Evolutionary conservation across 1,140 invertebrate genomes (phyloP).

Genomic region (Drosophila willistoni): DNA sequence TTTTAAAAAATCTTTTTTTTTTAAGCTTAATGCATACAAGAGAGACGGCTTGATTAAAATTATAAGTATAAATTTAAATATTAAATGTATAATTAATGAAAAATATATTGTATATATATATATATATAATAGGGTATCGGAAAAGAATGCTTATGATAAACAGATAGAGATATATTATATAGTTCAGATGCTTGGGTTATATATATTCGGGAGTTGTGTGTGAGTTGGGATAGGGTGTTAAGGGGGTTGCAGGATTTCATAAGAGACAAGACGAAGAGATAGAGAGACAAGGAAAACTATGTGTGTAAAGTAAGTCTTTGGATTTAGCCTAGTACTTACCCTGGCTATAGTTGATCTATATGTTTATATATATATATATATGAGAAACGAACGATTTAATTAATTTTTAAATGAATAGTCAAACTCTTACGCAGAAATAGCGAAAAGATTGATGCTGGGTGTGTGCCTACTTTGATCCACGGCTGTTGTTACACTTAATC

Average conservation of each 20-base stretch:
- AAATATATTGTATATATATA: conserved; percentile 17
- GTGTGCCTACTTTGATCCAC: conserved; percentile 28
- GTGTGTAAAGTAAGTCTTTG: conserved; percentile 9
- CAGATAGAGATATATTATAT: conserved; percentile 33
- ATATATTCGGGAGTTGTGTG: conserved; percentile 4
- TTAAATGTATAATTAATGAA: conserved; percentile 42
- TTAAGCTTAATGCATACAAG: conserved; percentile 82
- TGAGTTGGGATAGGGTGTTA: neutral
- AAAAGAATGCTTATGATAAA: conserved; percentile 22
- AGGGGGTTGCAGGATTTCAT: neutral
- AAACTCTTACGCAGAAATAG: conserved; percentile 64
- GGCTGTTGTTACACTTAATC: conserved; percentile 13
- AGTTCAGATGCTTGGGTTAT: conserved; percentile 3
- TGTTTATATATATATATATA: conserved; percentile 25
- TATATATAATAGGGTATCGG: no score
- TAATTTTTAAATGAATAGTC: conserved; percentile 25
- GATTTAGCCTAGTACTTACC: conserved; percentile 79
- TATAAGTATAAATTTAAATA: conserved; percentile 20
- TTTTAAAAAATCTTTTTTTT: conserved; percentile 27
- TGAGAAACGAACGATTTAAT: conserved; percentile 13
- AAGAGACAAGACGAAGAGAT: neutral
- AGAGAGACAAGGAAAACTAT: conserved; percentile 41
- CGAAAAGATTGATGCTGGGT: conserved; percentile 40
- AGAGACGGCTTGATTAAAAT: conserved; percentile 79
- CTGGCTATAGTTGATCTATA: conserved; percentile 53